Conservation (phyloP, 2,113 vertebrate genomes). For the Centropristis striata region DNA sequence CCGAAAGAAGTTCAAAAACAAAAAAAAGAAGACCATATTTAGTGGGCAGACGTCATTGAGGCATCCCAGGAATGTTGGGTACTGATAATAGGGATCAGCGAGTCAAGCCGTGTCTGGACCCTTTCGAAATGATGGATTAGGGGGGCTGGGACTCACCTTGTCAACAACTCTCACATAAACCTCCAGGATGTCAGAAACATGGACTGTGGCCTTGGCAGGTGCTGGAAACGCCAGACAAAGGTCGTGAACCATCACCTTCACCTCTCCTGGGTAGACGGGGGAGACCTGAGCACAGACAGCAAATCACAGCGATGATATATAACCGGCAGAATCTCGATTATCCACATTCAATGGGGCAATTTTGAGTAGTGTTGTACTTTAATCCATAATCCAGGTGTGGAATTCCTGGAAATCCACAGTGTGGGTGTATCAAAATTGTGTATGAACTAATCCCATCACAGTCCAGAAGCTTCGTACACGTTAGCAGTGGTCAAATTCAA, state of each 20-base stretch:
- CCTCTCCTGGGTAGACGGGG: conserved; percentile 85
- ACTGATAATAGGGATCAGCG: conserved; percentile 41
- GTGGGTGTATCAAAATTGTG: not conserved
- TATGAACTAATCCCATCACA: conserved; percentile 5
- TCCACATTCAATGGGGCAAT: not conserved
- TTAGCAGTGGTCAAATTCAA: no score
- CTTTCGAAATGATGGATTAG: conserved; percentile 10
- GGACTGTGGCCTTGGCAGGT: conserved; percentile 87
- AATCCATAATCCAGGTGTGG: not conserved
- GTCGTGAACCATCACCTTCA: conserved; percentile 94
- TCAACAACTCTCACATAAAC: conserved; percentile 93
- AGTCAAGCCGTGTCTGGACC: conserved; percentile 8
- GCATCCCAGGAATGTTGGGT: conserved; percentile 38
- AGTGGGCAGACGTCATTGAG: not conserved
- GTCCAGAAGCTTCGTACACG: not conserved
- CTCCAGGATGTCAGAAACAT: conserved; percentile 92
- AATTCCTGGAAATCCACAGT: not conserved
- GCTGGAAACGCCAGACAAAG: conserved; percentile 92
- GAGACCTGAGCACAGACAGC: conserved; percentile 84
- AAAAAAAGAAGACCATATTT: conserved; percentile 23
- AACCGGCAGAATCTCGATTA: not conserved
- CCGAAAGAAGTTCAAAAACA: no score
- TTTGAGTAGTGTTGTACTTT: not conserved
- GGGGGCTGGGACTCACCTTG: conserved; percentile 88
- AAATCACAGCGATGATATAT: not conserved